Evolutionary conservation across 2,888 invertebrate species (phyloP).

Genomic region (Drosophila koepferae): DNA sequence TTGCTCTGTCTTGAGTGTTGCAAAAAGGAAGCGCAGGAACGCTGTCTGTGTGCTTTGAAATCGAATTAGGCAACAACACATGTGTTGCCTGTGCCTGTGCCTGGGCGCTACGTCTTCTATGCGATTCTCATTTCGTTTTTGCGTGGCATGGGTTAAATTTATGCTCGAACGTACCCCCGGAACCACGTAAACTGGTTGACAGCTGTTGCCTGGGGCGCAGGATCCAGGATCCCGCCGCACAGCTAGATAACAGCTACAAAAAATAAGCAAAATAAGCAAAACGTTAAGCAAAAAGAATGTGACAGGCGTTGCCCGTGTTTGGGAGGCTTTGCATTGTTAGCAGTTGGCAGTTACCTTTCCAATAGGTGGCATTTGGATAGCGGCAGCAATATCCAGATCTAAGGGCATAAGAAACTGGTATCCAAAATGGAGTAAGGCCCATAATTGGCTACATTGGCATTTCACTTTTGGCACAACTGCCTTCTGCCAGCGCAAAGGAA

Average conservation of each 20-base stretch:
- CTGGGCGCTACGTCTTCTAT: slow-evolving; percentile 8
- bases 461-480: slow-evolving; percentile 72
- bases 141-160: slow-evolving; percentile 53
- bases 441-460: slow-evolving; percentile 80
- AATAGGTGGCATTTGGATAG: slow-evolving; percentile 27
- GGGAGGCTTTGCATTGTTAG: slow-evolving; percentile 73
- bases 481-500: slow-evolving; percentile 35
- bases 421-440: slow-evolving; percentile 30
- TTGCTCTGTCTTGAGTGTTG: slow-evolving; percentile 12
- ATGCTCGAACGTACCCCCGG: slow-evolving; percentile 33
- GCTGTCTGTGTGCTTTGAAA: slow-evolving; percentile 69
- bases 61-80: slow-evolving; percentile 66
- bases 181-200: slow-evolving; percentile 69
- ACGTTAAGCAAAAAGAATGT: slow-evolving; percentile 41
- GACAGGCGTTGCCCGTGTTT: slow-evolving; percentile 61
- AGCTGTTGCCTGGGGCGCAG: slow-evolving; percentile 69
- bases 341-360: slow-evolving; percentile 71
- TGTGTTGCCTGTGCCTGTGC: slow-evolving; percentile 9
- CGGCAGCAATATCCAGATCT: background rate
- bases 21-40: slow-evolving; percentile 45
- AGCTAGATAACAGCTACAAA: slow-evolving; percentile 59
- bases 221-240: slow-evolving; percentile 40
- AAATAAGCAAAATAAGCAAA: slow-evolving; percentile 62
- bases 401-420: slow-evolving; percentile 1
- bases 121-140: slow-evolving; percentile 57